Base-by-base conservation (phyloP, 2,888 invertebrate species). In the Arenicola marina region DNA sequence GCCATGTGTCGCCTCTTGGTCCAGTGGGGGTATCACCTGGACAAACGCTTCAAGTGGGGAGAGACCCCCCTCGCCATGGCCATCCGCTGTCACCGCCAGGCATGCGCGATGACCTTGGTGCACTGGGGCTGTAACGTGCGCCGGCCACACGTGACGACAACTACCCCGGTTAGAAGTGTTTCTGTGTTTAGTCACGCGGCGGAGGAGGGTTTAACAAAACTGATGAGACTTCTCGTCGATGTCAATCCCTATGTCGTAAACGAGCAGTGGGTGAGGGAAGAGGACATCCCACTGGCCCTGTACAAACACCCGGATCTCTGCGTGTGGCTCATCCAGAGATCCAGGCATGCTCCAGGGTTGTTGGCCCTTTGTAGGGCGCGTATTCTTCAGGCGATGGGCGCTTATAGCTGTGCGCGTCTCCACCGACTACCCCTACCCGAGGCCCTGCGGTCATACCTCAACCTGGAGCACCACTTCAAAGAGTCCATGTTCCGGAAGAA, bases 41-140 rank as follows among this genome's bases (percentile, higher is more conserved):
- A 79, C 68, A 72, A 72, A 59, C 64, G 66, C 31, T 78, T 75
- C 60, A 72, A 70, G 57, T 76, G 76, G 76, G 74, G 73, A 29
- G 78, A 80, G 57, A 77, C 78, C 1, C 78, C 79, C 0, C 65
- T 80, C 21, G 75, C 77, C 24, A 78, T 78, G 61, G 78, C 79
- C 21, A 75, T 79, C 0, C 73, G 72, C 11, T 54, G 76, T 4
- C 79, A 78, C 62, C 73, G 76, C 58, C 74, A 77, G 56, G 70
- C 74, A 56, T 77, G 76, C 67, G 79, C 80, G 28, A 67, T 79
- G 65, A 76, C 77, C 1, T 63, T 80, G 11, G 71, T 79, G 34
- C 74, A 75, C 51, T 75, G 73, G 66, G 80, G 80, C 2, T 78
- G 77, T 63, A 28, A 38, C 33, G 26, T 38, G 21, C 34, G 3